A percentile compares a stretch with the other conserved stretches of the same genome.
phyloP scores from a whole-genome alignment of 2,113 vertebrate genomes.

The Vulpes lagopus region DNA sequence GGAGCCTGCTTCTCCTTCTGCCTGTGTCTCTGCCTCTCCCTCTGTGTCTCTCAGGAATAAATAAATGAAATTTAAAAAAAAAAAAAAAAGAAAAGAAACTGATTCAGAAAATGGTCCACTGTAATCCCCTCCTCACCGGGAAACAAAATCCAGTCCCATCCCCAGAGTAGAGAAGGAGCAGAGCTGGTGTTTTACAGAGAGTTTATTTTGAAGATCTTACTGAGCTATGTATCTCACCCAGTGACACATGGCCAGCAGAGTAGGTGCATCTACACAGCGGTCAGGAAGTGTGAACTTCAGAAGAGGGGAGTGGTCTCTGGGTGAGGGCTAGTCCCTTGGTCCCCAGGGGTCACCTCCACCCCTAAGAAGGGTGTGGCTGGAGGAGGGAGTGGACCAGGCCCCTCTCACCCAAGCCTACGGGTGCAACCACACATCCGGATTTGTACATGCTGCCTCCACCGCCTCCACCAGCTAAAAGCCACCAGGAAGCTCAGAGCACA shows the following conservation, averaged over 20 bases:
- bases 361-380: background rate
- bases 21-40: too few species aligned
- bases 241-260: rapidly evolving
- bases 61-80: too few species aligned
- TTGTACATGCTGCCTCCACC: too few species aligned
- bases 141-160: background rate
- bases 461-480: background rate
- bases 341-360: background rate
- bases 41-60: too few species aligned
- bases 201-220: background rate
- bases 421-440: background rate
- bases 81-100: too few species aligned
- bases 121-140: background rate
- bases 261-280: rapidly evolving
- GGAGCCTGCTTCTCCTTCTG: too few species aligned
- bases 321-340: background rate
- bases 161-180: background rate
- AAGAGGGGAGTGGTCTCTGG: background rate
- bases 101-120: background rate
- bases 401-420: background rate
- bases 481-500: background rate
- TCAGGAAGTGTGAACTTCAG: background rate
- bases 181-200: background rate
- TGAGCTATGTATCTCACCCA: rapidly evolving
- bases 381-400: background rate